A percentile compares a stretch with the other conserved stretches of the same genome.
Conservation (phyloP, 2,113 vertebrate genomes). For the Abramis brama region DNA sequence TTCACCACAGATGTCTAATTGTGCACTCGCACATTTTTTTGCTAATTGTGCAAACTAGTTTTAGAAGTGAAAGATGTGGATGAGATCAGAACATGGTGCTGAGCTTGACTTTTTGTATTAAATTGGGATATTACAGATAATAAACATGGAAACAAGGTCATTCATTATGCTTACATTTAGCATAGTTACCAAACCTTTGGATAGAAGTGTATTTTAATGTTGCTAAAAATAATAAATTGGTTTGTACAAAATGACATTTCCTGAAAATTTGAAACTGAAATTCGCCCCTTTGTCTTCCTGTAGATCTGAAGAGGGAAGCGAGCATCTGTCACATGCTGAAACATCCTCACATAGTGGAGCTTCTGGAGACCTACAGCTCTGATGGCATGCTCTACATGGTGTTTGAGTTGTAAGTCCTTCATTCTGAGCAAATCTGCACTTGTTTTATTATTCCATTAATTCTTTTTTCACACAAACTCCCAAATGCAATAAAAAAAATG, state of each 20-base stretch:
- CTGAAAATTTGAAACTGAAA: not conserved
- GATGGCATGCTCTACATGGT: slow-evolving; percentile 99
- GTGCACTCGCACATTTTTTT: not conserved
- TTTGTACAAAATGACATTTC: not conserved
- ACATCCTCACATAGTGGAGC: slow-evolving; percentile 97
- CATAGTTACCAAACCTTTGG: not conserved
- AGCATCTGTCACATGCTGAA: slow-evolving; percentile 99
- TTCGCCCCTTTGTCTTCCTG: not conserved
- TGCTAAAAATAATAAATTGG: not conserved
- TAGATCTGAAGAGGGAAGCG: slow-evolving; percentile 98
- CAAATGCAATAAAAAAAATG: not conserved
- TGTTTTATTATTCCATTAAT: not conserved
- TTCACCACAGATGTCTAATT: not conserved
- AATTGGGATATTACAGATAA: not conserved
- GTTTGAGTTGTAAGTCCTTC: slow-evolving; percentile 94
- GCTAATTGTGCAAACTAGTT: not conserved
- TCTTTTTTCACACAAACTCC: not conserved
- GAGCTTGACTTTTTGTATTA: not conserved
- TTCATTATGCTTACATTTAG: not conserved
- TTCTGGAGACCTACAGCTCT: slow-evolving; percentile 97
- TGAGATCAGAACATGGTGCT: not conserved
- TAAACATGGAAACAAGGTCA: not conserved
- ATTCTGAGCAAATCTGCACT: not conserved
- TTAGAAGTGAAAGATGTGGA: not conserved
- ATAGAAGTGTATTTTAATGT: not conserved